phyloP scores from a whole-genome alignment of 1,140 invertebrate species.

The Agrypnia vestita region DNA sequence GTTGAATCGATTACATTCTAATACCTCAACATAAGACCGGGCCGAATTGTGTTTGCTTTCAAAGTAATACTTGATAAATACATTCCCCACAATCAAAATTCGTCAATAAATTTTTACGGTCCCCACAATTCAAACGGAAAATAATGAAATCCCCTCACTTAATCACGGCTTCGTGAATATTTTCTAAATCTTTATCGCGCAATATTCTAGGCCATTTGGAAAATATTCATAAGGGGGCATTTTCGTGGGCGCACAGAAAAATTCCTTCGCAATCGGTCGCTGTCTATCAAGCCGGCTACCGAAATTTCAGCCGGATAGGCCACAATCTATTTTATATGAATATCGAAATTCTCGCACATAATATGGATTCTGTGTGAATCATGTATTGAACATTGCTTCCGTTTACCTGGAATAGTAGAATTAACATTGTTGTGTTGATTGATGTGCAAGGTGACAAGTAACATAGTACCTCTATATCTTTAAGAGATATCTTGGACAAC shows the following conservation, averaged over 20 bases:
- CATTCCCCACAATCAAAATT: conserved; percentile 21
- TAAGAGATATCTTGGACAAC: too few relatives aligned
- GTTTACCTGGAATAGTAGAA: too few relatives aligned
- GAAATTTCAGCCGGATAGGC: too few relatives aligned
- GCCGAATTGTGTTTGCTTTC: not conserved
- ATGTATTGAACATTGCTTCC: too few relatives aligned
- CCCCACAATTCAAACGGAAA: conserved; percentile 16
- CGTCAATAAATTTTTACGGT: conserved; percentile 18
- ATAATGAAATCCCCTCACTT: conserved; percentile 26
- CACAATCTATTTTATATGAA: too few relatives aligned
- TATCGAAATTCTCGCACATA: too few relatives aligned
- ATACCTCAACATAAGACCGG: too few relatives aligned
- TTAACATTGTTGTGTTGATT: too few relatives aligned
- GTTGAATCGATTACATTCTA: not conserved
- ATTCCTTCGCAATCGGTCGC: conserved; percentile 26
- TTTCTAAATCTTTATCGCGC: not conserved
- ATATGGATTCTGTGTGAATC: too few relatives aligned
- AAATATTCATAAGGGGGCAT: conserved; percentile 11
- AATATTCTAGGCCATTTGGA: conserved; percentile 21
- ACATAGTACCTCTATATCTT: too few relatives aligned
- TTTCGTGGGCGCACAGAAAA: conserved; percentile 23
- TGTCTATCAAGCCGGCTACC: conserved; percentile 6
- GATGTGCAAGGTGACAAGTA: too few relatives aligned
- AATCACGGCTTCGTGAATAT: conserved; percentile 5
- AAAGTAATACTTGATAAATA: conserved; percentile 19